A percentile compares a stretch with the other conserved stretches of the same genome.
phyloP scores from a whole-genome alignment of 2,888 invertebrate genomes.

The Phortica okadai region DNA sequence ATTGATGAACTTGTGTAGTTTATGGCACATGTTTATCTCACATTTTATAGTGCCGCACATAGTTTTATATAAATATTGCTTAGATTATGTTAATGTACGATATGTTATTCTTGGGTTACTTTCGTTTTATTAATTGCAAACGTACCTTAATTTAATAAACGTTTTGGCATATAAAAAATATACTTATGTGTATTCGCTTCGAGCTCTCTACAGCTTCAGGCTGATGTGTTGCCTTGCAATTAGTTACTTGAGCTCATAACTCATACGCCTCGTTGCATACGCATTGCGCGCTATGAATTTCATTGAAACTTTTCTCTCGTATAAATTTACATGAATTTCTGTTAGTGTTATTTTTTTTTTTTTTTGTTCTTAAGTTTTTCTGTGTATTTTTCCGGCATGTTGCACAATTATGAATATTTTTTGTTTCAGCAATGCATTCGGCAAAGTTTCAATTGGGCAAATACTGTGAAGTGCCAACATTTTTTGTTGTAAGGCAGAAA shows the following conservation, averaged over 20 bases:
- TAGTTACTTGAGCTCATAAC: not conserved
- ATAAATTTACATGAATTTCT: conserved; percentile 40
- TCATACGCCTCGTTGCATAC: conserved; percentile 19
- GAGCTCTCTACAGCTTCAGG: too few species aligned
- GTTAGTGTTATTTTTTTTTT: conserved; percentile 35
- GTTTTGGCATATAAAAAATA: too few species aligned
- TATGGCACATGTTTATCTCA: too few species aligned
- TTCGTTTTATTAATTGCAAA: too few species aligned
- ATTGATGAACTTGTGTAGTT: not conserved
- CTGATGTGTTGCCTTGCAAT: not conserved
- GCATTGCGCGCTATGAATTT: conserved; percentile 40
- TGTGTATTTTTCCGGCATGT: conserved; percentile 67
- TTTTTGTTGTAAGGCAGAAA: too few species aligned
- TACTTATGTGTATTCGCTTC: too few species aligned
- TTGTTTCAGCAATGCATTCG: not conserved
- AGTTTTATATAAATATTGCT: too few species aligned
- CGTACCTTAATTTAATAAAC: too few species aligned
- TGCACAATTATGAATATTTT: conserved; percentile 57
- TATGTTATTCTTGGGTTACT: too few species aligned
- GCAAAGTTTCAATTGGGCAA: conserved; percentile 45
- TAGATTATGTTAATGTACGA: too few species aligned
- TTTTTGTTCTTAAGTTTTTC: conserved; percentile 37
- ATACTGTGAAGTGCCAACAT: too few species aligned
- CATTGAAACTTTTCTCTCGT: conserved; percentile 46
- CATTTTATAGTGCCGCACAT: too few species aligned